Evolutionary conservation across 1,140 invertebrate species (phyloP).

Genomic region (Drosophila ohnishii): DNA sequence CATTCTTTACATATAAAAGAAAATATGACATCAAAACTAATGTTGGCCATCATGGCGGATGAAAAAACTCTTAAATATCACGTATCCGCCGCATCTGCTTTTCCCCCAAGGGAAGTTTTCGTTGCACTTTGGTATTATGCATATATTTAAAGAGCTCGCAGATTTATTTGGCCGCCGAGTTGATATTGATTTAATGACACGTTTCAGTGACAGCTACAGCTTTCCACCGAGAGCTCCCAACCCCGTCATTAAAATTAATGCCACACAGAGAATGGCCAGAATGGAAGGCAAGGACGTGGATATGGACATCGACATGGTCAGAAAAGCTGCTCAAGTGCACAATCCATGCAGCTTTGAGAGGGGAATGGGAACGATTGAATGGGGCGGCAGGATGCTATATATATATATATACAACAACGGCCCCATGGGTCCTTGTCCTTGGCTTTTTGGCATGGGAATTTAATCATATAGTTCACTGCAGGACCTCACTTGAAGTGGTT

Average conservation of each 20-base stretch:
- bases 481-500: conserved; percentile 2
- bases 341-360: conserved; percentile 11
- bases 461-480: conserved; percentile 28
- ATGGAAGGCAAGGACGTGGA: conserved; percentile 26
- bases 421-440: conserved; percentile 33
- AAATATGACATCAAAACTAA: not conserved
- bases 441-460: conserved; percentile 27
- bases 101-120: conserved; percentile 10
- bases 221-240: conserved; percentile 8
- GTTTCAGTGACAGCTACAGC: conserved; percentile 20
- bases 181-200: conserved; percentile 69
- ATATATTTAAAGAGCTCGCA: conserved; percentile 43
- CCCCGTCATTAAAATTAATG: conserved; percentile 56
- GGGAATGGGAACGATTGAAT: not conserved
- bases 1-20: not conserved
- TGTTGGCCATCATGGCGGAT: conserved; percentile 12
- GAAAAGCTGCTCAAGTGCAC: conserved; percentile 31
- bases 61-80: conserved; percentile 44
- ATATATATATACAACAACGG: conserved; percentile 1
- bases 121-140: conserved; percentile 23
- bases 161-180: conserved; percentile 43
- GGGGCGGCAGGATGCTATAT: conserved; percentile 1
- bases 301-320: conserved; percentile 23
- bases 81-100: conserved; percentile 43
- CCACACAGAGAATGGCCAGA: conserved; percentile 40